phyloP scores from a whole-genome alignment of 2,888 invertebrate species.

The Chymomyza fuscimana region DNA sequence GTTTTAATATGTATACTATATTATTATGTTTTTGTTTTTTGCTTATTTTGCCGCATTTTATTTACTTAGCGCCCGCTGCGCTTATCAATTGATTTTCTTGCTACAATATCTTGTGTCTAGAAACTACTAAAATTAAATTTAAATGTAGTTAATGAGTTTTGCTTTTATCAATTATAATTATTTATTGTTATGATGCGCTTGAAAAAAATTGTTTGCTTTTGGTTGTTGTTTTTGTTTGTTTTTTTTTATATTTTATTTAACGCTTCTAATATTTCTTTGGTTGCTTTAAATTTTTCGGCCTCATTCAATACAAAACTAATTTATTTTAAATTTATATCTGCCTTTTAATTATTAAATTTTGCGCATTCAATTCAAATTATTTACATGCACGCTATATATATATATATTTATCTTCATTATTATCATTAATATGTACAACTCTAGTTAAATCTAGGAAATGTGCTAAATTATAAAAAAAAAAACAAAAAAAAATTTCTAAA shows the following conservation, averaged over 20 bases:
- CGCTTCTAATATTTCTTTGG: neutral
- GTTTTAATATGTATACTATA: neutral
- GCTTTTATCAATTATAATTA: conserved; percentile 38
- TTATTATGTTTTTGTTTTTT: conserved; percentile 37
- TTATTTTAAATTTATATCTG: conserved; percentile 32
- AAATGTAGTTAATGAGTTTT: conserved; percentile 69
- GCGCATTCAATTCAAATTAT: conserved; percentile 51
- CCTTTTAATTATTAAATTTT: conserved; percentile 61
- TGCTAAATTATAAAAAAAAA: conserved; percentile 63
- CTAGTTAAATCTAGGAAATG: conserved; percentile 68
- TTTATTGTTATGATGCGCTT: conserved; percentile 64
- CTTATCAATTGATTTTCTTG: conserved; percentile 71
- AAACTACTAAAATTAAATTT: conserved; percentile 74
- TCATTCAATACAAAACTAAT: conserved; percentile 62
- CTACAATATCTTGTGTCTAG: conserved; percentile 72
- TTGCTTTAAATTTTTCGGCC: conserved; percentile 63
- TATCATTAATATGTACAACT: conserved; percentile 61
- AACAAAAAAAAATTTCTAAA: conserved; percentile 41
- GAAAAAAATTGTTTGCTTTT: conserved; percentile 45
- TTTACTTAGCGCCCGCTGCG: conserved; percentile 63
- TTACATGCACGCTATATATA: conserved; percentile 40
- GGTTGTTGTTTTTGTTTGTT: conserved; percentile 9
- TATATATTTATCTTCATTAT: conserved; percentile 27
- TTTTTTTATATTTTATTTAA: conserved; percentile 29
- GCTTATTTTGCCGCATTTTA: conserved; percentile 63